A percentile compares a stretch with the other conserved stretches of the same genome.
Evolutionary conservation across 2,113 vertebrate species (phyloP).

Genomic region (Nothobranchius kuhntae): DNA sequence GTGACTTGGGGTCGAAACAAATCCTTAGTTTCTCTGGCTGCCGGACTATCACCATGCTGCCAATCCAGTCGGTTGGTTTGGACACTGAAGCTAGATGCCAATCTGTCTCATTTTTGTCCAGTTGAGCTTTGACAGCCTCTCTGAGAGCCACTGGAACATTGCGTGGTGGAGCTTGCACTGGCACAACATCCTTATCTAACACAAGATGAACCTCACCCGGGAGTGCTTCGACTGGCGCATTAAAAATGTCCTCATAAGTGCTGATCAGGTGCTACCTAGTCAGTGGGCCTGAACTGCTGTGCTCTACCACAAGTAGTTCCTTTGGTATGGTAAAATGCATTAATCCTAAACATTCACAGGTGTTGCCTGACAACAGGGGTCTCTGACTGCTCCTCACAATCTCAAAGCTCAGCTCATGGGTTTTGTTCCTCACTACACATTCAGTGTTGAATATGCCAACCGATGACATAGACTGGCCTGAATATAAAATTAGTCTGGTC

Average conservation of each 20-base stretch:
- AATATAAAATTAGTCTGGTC: not conserved
- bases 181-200: not conserved
- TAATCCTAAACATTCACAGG: not conserved
- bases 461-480: not conserved
- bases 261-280: not conserved
- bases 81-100: not conserved
- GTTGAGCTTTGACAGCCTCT: not conserved
- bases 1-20: not conserved
- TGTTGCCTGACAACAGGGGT: not conserved
- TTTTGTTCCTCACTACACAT: not conserved
- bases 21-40: not conserved
- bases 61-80: not conserved
- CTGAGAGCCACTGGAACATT: not conserved
- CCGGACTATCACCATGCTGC: not conserved
- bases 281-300: not conserved
- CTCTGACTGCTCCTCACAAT: not conserved
- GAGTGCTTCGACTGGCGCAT: not conserved
- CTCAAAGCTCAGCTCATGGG: not conserved
- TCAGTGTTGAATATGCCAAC: not conserved
- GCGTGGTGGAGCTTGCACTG: not conserved
- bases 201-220: not conserved
- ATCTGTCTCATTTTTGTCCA: not conserved
- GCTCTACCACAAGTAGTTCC: not conserved
- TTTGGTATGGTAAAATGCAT: not conserved
- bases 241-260: not conserved